Conservation (phyloP, 2,113 vertebrate genomes). For the Sula dactylatra region DNA sequence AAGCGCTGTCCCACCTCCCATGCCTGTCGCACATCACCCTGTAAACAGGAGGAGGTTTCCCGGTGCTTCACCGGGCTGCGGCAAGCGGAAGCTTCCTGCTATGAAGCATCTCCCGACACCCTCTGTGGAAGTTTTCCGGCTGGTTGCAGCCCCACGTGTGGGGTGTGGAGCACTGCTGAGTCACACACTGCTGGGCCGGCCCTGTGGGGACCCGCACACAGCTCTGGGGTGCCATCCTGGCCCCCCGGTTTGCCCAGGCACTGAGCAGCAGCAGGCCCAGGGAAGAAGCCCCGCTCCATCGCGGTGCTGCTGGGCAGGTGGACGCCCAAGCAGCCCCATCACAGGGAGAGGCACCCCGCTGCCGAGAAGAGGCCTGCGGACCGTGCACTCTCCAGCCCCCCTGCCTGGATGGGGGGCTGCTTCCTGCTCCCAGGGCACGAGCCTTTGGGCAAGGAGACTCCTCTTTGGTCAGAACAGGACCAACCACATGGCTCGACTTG, state of each 20-base stretch:
- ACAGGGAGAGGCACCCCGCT: fast-evolving
- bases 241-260: not conserved
- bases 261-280: fast-evolving
- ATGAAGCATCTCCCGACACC: not conserved
- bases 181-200: fast-evolving
- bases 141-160: not conserved
- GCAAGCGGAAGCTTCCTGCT: slow-evolving; percentile 27
- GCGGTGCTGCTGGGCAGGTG: not conserved
- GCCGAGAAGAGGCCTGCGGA: fast-evolving
- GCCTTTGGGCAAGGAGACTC: not conserved
- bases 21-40: not conserved
- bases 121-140: not conserved
- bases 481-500: not conserved
- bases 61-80: not conserved
- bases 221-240: not conserved
- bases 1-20: not conserved
- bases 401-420: not conserved
- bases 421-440: not conserved
- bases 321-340: fast-evolving
- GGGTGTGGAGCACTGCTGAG: not conserved
- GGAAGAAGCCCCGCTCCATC: fast-evolving
- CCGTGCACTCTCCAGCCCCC: not conserved
- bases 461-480: not conserved
- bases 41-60: not conserved
- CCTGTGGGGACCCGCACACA: fast-evolving